Evolutionary conservation across 1,140 invertebrate genomes (phyloP).

Genomic region (Anastatus disparis): DNA sequence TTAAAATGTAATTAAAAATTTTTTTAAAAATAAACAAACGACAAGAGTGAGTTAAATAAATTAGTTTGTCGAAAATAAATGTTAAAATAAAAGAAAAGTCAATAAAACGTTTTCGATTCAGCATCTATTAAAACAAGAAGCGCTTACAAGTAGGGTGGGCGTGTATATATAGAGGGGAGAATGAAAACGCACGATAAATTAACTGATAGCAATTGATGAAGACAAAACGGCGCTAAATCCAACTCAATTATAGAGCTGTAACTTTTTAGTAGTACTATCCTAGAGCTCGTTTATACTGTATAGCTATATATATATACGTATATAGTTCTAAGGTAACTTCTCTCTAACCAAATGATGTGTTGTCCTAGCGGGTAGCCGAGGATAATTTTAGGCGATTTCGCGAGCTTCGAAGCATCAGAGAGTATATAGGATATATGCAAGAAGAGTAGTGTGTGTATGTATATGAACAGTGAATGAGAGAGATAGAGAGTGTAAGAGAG

Average conservation of each 20-base stretch:
- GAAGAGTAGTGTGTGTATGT: conserved; percentile 33
- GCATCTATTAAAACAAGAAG: no score
- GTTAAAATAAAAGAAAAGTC: no score
- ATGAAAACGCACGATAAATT: conserved; percentile 1
- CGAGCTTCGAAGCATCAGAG: conserved; percentile 37
- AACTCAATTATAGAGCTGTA: conserved; percentile 18
- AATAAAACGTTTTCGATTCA: no score
- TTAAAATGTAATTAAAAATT: no score
- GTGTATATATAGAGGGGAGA: background rate
- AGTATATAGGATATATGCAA: conserved; percentile 42
- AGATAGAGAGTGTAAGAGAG: conserved; percentile 52
- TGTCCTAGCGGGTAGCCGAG: background rate
- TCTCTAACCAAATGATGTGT: background rate
- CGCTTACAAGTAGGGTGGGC: background rate
- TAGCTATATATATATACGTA: no score
- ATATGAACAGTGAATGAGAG: conserved; percentile 44
- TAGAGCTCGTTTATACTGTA: background rate
- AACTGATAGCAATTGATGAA: conserved; percentile 12
- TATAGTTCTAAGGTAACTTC: no score
- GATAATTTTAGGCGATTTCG: conserved; percentile 44
- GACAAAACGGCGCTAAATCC: conserved; percentile 11
- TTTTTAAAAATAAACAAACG: no score
- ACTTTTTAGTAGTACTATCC: conserved; percentile 22
- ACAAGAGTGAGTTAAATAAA: no score
- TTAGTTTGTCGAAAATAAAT: no score